phyloP scores from a whole-genome alignment of 2,797 vertebrate species.

The Liparis tanakae region DNA sequence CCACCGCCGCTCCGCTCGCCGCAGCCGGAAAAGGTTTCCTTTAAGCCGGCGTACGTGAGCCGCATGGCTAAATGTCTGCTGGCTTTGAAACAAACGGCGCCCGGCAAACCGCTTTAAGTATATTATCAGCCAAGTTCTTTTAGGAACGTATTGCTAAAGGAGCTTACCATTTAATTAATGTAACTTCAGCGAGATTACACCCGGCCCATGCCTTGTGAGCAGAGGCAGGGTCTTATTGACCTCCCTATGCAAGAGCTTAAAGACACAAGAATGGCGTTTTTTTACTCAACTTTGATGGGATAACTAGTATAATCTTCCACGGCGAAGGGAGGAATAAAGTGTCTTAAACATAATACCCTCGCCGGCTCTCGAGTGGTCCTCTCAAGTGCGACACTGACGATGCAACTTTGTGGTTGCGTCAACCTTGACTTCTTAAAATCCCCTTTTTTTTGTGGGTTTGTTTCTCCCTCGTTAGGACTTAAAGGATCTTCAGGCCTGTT shows the following conservation, averaged over 20 bases:
- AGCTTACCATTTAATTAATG: slow-evolving; percentile 99
- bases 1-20: slow-evolving; percentile 76
- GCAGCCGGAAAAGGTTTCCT: slow-evolving; percentile 85
- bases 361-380: slow-evolving; percentile 84
- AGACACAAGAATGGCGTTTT: slow-evolving; percentile 97
- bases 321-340: slow-evolving; percentile 91
- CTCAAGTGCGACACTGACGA: slow-evolving; percentile 84
- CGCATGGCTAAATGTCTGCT: slow-evolving; percentile 86
- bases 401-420: slow-evolving; percentile 75
- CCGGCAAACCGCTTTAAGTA: slow-evolving; percentile 89
- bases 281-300: slow-evolving; percentile 99
- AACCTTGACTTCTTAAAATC: slow-evolving; percentile 41
- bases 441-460: slow-evolving; percentile 20
- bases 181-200: slow-evolving; percentile 98
- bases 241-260: slow-evolving; percentile 94
- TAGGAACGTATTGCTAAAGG: slow-evolving; percentile 97
- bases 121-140: slow-evolving; percentile 98
- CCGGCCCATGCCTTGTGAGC: slow-evolving; percentile 93
- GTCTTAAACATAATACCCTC: slow-evolving; percentile 93
- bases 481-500: neutral
- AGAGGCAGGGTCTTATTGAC: slow-evolving; percentile 95
- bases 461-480: neutral
- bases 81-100: slow-evolving; percentile 92
- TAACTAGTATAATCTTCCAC: slow-evolving; percentile 99
- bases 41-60: slow-evolving; percentile 93